Conservation (phyloP, 2,113 vertebrate genomes). For the Laterallus jamaicensis region DNA sequence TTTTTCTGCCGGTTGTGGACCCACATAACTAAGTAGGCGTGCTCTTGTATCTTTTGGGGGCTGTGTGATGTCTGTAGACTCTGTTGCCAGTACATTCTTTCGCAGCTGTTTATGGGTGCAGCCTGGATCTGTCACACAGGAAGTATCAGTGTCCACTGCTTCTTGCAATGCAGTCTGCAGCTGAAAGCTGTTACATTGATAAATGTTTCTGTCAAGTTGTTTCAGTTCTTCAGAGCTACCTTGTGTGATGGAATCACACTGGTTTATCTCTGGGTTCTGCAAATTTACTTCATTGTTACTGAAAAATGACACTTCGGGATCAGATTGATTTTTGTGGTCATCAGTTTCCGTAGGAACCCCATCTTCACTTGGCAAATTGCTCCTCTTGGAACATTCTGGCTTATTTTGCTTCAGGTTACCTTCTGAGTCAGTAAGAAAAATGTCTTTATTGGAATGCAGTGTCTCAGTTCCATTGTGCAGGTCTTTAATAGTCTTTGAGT, state of each 20-base stretch:
- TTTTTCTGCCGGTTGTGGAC: neutral
- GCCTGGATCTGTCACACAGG: conserved; percentile 7
- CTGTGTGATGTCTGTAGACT: neutral
- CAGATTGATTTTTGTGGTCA: neutral
- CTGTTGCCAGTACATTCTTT: neutral
- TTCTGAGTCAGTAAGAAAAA: neutral
- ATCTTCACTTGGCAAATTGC: neutral
- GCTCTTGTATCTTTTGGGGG: neutral
- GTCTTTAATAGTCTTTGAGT: neutral
- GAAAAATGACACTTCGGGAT: neutral
- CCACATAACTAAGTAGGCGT: neutral
- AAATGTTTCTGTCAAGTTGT: neutral
- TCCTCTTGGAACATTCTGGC: neutral
- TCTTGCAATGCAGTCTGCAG: neutral
- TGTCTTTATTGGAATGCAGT: neutral
- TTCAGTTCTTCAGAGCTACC: neutral
- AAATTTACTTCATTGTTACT: neutral
- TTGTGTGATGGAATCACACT: neutral
- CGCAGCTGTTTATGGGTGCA: conserved; percentile 26
- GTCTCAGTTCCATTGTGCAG: neutral
- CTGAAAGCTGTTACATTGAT: neutral
- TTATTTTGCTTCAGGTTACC: neutral
- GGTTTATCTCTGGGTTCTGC: neutral
- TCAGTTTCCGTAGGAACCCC: neutral
- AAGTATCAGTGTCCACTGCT: neutral